Evolutionary conservation across 2,888 invertebrate species (phyloP), one percentile per base, ranked within the genome.

Genomic region (Lycocerus yunnanus): DNA sequence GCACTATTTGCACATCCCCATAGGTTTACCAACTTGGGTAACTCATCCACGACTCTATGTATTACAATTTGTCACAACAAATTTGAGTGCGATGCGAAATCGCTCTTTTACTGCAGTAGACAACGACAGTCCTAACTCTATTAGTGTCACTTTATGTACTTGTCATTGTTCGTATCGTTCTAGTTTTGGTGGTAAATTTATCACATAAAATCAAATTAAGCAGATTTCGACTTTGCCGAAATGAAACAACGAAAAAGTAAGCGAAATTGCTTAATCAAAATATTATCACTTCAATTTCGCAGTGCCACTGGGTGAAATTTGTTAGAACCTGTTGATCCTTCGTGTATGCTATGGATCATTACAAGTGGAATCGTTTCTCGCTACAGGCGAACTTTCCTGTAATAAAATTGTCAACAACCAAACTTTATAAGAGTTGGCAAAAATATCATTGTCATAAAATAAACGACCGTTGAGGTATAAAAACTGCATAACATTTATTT

Each of bases 1-100:
- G 59, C 15, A 59, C 58, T 58, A 73, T 65, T 73, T 66, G 73
- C 69, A 69, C 73, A 69, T 73, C 69, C 72, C 27, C 60, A 58
- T 66, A 73, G 73, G 58, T 73, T 68, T 69, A 73, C 69, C 66
- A 59, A 73, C 69, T 72, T 72, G 72, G 66, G 66, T 73, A 73
- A 73, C 65, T 69, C 73, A 69, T 66, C 73, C 61, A 61, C 69
- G 58, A 69, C 68, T 60, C 69, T 69, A 69, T 69, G 66, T 69
- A 73, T 73, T 73, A 69, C 73, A 73, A 73, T 73, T 73, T 73
- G 73, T 73, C 73, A 73, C 73, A 69, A 69, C 72, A 73, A 73
- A 73, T 73, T 73, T 69, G 72, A 59, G 27, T 61, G 61, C 67
- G 27, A 21, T 65, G 59, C 20, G 21, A 21, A 71, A 66, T 66